Evolutionary conservation across 2,888 invertebrate genomes (phyloP).

Genomic region (Drosophila crucigera): DNA sequence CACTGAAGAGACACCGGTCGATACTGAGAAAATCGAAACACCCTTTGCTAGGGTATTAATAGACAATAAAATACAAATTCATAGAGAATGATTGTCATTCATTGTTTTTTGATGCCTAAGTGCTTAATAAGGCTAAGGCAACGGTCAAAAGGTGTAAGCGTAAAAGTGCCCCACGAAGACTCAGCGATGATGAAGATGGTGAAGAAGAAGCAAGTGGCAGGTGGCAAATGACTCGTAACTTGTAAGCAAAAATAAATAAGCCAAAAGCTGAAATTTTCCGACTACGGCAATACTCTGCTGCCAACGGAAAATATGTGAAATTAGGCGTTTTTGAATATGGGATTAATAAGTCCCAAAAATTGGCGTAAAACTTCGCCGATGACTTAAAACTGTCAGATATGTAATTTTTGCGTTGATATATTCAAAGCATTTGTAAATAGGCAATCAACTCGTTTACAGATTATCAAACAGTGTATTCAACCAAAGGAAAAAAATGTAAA

Average conservation of each 20-base stretch:
- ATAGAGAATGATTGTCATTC: conserved; percentile 16
- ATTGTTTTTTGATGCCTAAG: conserved; percentile 1
- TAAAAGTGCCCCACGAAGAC: conserved; percentile 8
- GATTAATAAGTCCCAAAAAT: not conserved
- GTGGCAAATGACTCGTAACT: conserved; percentile 29
- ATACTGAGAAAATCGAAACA: not conserved
- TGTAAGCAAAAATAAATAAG: conserved; percentile 6
- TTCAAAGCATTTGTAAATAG: not conserved
- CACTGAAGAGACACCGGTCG: not conserved
- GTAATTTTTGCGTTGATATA: not conserved
- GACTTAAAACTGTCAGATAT: not conserved
- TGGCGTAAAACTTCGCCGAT: not conserved
- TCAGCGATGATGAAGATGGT: not conserved
- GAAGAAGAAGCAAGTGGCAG: not conserved
- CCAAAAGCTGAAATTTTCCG: not conserved
- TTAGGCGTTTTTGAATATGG: not conserved
- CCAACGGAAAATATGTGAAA: not conserved
- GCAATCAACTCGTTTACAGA: not conserved
- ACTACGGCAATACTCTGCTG: conserved; percentile 2
- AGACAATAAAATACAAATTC: not conserved
- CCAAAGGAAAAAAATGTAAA: not conserved
- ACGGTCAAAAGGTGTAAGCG: conserved; percentile 12
- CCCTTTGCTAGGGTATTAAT: conserved; percentile 7
- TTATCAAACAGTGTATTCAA: not conserved
- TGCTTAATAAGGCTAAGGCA: conserved; percentile 22